A percentile compares a stretch with the other conserved stretches of the same genome.
Conservation (phyloP, 2,113 vertebrate species). For the Cervus canadensis region DNA sequence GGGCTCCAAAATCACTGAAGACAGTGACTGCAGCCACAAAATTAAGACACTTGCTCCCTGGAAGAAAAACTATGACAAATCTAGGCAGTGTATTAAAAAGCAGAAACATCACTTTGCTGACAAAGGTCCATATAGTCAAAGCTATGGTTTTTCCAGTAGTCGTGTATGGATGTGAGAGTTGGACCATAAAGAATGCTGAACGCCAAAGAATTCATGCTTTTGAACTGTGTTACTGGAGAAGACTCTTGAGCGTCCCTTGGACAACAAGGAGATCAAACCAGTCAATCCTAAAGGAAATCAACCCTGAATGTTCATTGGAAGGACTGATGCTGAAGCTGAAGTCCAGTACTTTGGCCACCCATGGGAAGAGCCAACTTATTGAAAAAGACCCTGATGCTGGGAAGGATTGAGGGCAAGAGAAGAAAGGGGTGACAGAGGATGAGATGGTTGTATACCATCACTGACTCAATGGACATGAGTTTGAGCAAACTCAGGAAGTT, state of each 20-base stretch:
- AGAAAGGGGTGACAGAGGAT: background rate
- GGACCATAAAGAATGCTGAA: background rate
- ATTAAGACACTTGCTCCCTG: background rate
- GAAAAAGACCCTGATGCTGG: background rate
- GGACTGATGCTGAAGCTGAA: background rate
- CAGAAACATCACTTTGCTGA: background rate
- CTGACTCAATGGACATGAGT: background rate
- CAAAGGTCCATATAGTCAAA: background rate
- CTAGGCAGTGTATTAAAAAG: background rate
- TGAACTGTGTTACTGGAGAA: background rate
- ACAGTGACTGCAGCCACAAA: fast-evolving
- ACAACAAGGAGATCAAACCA: background rate
- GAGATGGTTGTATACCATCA: background rate
- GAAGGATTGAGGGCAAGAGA: background rate
- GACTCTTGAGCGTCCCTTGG: background rate
- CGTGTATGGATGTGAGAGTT: background rate
- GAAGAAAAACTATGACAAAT: background rate
- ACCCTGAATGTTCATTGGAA: background rate
- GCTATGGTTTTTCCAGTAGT: background rate
- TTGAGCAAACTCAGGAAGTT: background rate
- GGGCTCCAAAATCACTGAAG: background rate
- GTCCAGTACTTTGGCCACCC: background rate
- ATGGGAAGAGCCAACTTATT: background rate
- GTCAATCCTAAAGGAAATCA: background rate
- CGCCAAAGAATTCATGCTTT: background rate